phyloP scores from a whole-genome alignment of 2,797 vertebrate genomes.

The Myotis planiceps region DNA sequence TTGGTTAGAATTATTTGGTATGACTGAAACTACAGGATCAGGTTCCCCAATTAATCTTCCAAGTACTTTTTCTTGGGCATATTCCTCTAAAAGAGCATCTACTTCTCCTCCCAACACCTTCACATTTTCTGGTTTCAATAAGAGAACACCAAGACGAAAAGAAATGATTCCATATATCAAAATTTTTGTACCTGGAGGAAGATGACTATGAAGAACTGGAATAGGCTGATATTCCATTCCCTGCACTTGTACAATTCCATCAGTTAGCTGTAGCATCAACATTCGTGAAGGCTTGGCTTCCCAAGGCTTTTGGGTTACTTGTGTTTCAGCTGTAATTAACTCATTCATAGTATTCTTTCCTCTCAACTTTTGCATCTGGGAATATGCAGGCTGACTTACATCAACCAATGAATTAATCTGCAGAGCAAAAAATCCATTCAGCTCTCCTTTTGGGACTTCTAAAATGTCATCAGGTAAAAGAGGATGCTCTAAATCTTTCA shows the following conservation, averaged over 20 bases:
- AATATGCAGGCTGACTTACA: conserved; percentile 95
- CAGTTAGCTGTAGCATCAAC: conserved; percentile 96
- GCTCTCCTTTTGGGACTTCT: conserved; percentile 90
- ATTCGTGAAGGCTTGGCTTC: conserved; percentile 93
- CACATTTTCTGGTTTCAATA: conserved; percentile 94
- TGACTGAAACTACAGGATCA: conserved; percentile 82
- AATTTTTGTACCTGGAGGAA: conserved; percentile 96
- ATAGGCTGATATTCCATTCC: conserved; percentile 95
- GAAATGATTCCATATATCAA: conserved; percentile 91
- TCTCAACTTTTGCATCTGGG: conserved; percentile 93
- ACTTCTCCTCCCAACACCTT: conserved; percentile 95
- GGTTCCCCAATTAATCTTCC: conserved; percentile 91
- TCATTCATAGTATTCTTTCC: conserved; percentile 93
- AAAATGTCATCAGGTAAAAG: conserved; percentile 92
- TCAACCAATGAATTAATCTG: conserved; percentile 97
- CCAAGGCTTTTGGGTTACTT: conserved; percentile 92
- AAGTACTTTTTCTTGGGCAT: conserved; percentile 91
- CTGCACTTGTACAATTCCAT: conserved; percentile 94
- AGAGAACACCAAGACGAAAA: conserved; percentile 94
- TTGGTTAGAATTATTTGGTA: conserved; percentile 75
- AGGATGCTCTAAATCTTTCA: conserved; percentile 93
- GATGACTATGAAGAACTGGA: conserved; percentile 88
- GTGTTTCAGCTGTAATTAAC: conserved; percentile 91
- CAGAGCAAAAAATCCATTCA: conserved; percentile 92
- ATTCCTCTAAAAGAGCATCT: conserved; percentile 92